phyloP scores from a whole-genome alignment of 2,888 invertebrate species.

The Zygaena filipendulae region DNA sequence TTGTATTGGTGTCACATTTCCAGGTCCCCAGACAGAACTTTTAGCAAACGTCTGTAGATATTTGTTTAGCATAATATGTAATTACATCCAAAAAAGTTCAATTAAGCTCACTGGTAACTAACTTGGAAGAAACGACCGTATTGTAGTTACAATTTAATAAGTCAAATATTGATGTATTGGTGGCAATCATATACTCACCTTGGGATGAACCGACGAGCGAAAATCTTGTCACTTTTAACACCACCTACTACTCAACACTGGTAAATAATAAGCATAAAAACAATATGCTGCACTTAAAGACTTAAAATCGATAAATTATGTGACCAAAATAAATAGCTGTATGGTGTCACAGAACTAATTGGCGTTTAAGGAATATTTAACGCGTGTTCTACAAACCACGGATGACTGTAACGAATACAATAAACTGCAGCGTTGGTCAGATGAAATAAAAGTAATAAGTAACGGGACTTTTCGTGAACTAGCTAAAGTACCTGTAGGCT shows the following conservation, averaged over 20 bases:
- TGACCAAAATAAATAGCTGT: conserved; percentile 36
- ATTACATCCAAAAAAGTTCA: no score
- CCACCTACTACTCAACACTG: conserved; percentile 42
- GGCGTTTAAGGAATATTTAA: conserved; percentile 27
- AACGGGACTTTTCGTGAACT: conserved; percentile 60
- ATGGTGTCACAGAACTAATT: conserved; percentile 31
- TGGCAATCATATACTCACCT: conserved; percentile 43
- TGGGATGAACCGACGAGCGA: conserved; percentile 51
- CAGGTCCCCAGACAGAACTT: no score
- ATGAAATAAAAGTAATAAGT: conserved; percentile 58
- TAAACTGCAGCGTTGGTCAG: conserved; percentile 53
- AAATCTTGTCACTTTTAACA: conserved; percentile 44
- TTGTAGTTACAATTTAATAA: conserved; percentile 3
- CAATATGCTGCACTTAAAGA: conserved; percentile 39
- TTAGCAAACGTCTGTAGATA: no score
- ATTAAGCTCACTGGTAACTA: no score
- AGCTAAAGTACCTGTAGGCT: no score
- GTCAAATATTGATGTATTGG: conserved; percentile 14
- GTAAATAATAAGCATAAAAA: conserved; percentile 57
- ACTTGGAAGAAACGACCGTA: no score
- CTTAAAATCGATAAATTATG: conserved; percentile 60
- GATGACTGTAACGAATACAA: conserved; percentile 40
- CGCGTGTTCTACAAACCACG: conserved; percentile 31
- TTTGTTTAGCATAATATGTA: no score
- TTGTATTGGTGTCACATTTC: no score